Base-by-base conservation (phyloP, 1,140 invertebrate genomes). In the Neodiprion pinetum region DNA sequence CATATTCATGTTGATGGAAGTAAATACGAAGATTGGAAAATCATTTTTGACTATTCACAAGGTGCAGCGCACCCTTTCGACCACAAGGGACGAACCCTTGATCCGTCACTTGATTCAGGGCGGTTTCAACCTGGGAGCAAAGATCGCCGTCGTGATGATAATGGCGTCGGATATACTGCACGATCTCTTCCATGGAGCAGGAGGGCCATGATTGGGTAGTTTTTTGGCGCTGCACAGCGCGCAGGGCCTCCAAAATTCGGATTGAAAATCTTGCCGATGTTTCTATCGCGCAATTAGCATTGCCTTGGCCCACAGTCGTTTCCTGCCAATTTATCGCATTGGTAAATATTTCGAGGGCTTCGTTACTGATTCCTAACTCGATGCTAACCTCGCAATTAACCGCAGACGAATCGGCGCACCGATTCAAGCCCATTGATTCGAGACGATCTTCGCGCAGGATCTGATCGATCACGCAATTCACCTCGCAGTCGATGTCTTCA, bases 211-310 rank as follows among this genome's bases (percentile, higher is more conserved):
- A 14, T n/a, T 72, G 14, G 14, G 49, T 12, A 47, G 71, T 47
- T 11, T 49, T 72, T 49, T 48, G 66, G n/a, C 71, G 73, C 14
- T 80, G 77, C 17, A 84, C 11, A 47, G 65, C 76, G 1, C 80
- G 81, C 77, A 84, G 76, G 17, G 83, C 83, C 48, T 84, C 83
- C 78, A 84, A 77, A 21, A 84, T 79, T 21, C 79, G 75, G 48
- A 84, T 8, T 1, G 81, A 80, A 67, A 84, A 84, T 50, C 83
- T 77, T 17, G 75, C 75, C 0, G 81, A 80, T 8, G 74, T 76
- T 1, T 78, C 76, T 0, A 79, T 74, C 4, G 71, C 75, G 9
- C 17, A 72, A n/a, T 70, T 75, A 7, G 9, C 68, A 5, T 5
- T 21, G 12, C 23, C 1, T n/a, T 70, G 28, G 1, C 1, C 68